These are phyloP conservation scores for Aphelocoma coerulescens DNA, from an alignment of 2,113 vertebrate species.

Conservation along the genomic window DNA sequence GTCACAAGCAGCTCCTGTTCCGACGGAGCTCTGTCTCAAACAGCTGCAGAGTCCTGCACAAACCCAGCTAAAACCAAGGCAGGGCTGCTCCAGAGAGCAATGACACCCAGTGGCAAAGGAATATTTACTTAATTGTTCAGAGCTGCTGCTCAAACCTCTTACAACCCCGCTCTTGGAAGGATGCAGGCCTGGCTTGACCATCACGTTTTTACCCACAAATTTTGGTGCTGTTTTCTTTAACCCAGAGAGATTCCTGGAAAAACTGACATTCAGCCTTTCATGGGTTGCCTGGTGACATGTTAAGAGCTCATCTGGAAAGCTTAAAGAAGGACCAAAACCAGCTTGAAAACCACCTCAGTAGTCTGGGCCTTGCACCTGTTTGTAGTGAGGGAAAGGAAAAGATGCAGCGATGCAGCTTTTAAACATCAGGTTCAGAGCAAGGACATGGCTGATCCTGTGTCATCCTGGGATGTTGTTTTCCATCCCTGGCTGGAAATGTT, in stretches of 20 bases:
- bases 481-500: neutral
- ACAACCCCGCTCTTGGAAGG: neutral
- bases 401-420: neutral
- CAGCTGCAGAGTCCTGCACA: neutral
- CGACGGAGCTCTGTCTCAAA: neutral
- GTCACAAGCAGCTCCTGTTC: neutral
- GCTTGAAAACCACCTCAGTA: neutral
- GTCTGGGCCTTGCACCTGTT: neutral
- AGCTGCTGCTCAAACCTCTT: neutral
- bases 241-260: neutral
- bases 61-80: neutral
- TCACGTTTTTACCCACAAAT: accelerated
- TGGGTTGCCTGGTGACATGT: neutral
- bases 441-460: neutral
- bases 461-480: neutral
- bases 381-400: neutral
- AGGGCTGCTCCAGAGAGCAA: neutral
- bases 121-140: neutral
- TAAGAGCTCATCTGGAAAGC: neutral
- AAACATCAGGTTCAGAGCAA: neutral
- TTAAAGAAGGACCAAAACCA: neutral
- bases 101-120: neutral
- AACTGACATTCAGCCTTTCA: neutral
- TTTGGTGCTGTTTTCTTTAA: neutral
- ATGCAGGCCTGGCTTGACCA: neutral